Conservation (phyloP, 2,113 vertebrate species). For the Trematocara nigrifrons region DNA sequence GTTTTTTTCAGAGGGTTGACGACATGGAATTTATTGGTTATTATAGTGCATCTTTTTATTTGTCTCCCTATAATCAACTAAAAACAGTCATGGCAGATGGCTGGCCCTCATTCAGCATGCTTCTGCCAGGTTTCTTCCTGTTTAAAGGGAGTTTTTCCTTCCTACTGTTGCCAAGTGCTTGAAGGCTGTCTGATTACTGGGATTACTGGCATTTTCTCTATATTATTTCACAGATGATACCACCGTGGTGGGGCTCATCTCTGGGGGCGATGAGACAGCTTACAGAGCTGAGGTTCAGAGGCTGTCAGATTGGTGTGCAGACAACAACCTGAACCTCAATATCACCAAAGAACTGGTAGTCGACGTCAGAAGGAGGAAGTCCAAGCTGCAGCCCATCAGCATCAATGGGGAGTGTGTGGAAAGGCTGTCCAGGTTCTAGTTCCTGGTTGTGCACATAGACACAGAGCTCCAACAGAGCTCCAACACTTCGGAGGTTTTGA, state of each 20-base stretch:
- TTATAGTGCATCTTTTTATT: neutral
- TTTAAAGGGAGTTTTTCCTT: neutral
- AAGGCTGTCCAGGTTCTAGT: neutral
- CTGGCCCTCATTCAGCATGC: neutral
- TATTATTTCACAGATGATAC: neutral
- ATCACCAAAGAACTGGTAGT: neutral
- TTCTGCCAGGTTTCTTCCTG: neutral
- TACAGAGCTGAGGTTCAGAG: neutral
- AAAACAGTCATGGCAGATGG: neutral
- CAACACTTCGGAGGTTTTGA: neutral
- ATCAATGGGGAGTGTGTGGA: neutral
- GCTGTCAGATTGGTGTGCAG: neutral
- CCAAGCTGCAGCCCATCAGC: neutral
- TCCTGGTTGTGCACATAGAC: neutral
- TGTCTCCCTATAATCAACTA: neutral
- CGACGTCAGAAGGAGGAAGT: neutral
- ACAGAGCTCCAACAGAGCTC: neutral
- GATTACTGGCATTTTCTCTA: neutral
- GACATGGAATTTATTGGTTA: neutral
- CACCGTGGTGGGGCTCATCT: neutral
- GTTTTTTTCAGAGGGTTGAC: neutral
- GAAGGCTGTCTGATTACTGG: neutral
- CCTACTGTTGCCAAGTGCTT: neutral
- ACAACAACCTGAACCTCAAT: neutral
- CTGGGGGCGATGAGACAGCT: neutral